These are phyloP conservation scores for Dipodomys ordii DNA, from an alignment of 2,113 vertebrate genomes.

Conservation along the genomic window DNA sequence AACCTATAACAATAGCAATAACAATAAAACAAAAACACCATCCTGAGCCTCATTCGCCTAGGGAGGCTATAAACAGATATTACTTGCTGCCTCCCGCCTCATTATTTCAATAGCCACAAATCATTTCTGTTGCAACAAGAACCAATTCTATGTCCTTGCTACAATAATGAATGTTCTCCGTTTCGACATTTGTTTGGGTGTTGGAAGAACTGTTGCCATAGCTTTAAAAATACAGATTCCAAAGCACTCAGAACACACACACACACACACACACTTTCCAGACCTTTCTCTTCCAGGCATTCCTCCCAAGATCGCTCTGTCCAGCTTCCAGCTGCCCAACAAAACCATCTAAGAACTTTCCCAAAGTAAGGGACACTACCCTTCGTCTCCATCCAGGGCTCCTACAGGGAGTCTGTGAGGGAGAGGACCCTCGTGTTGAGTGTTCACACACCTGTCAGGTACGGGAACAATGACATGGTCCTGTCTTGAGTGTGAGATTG, in stretches of 20 bases:
- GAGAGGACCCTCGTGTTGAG: not conserved
- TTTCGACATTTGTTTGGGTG: constrained; percentile 41
- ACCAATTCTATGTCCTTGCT: constrained; percentile 53
- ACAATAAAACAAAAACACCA: not conserved
- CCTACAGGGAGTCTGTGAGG: not conserved
- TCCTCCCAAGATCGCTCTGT: not conserved
- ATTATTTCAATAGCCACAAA: constrained; percentile 40
- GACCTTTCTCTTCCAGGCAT: not conserved
- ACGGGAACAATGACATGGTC: not conserved
- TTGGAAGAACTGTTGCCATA: not conserved
- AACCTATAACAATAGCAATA: no score
- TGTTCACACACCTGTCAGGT: not conserved
- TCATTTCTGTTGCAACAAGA: constrained; percentile 53
- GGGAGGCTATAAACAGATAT: constrained; percentile 44
- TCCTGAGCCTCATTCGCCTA: constrained; percentile 29
- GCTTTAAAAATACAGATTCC: constrained; percentile 28
- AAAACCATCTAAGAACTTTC: not conserved
- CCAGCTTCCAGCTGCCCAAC: not conserved
- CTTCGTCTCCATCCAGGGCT: not conserved
- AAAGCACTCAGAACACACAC: not conserved
- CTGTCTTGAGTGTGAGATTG: not conserved
- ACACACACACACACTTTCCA: not conserved
- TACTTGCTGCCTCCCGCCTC: not conserved
- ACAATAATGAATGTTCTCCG: constrained; percentile 22
- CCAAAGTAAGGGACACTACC: not conserved